Percentiles rank a stretch among this genome's conserved stretches.
Evolutionary conservation across 1,140 invertebrate species (phyloP).

Genomic region (Macrobrachium rosenbergii): DNA sequence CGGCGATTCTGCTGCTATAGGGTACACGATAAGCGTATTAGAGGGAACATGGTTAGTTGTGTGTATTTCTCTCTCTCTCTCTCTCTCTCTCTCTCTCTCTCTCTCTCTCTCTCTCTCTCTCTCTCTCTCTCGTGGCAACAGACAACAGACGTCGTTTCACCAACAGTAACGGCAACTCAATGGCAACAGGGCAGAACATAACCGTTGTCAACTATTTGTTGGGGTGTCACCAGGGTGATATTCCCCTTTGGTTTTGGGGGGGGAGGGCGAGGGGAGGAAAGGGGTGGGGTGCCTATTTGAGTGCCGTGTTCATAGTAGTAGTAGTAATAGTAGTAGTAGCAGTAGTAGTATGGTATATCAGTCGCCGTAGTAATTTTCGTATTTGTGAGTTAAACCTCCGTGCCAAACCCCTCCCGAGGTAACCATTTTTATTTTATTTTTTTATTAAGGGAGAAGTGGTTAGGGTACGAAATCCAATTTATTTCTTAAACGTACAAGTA

Average conservation of each 20-base stretch:
- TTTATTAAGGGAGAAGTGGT: too few relatives aligned
- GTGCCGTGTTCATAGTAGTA: too few relatives aligned
- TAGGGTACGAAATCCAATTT: too few relatives aligned
- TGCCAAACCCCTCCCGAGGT: too few relatives aligned
- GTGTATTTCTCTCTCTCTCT: background rate
- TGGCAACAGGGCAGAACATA: background rate
- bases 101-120: conserved; percentile 19
- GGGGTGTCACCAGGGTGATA: background rate
- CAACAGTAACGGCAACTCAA: too few relatives aligned
- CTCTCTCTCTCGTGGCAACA: background rate
- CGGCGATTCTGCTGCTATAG: conserved; percentile 40
- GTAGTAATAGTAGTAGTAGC: too few relatives aligned
- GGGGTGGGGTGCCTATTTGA: background rate
- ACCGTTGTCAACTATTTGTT: conserved; percentile 5
- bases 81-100: conserved; percentile 21
- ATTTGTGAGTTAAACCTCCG: too few relatives aligned
- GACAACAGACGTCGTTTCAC: too few relatives aligned
- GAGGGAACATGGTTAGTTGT: conserved; percentile 7
- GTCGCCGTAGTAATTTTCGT: too few relatives aligned
- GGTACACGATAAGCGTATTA: conserved; percentile 58
- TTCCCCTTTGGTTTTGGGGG: background rate
- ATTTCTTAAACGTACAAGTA: too few relatives aligned
- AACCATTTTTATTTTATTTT: too few relatives aligned
- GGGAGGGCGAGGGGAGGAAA: background rate
- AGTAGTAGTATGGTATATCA: too few relatives aligned